Evolutionary conservation across 2,888 invertebrate genomes (phyloP).

Genomic region (Dugesia japonica): DNA sequence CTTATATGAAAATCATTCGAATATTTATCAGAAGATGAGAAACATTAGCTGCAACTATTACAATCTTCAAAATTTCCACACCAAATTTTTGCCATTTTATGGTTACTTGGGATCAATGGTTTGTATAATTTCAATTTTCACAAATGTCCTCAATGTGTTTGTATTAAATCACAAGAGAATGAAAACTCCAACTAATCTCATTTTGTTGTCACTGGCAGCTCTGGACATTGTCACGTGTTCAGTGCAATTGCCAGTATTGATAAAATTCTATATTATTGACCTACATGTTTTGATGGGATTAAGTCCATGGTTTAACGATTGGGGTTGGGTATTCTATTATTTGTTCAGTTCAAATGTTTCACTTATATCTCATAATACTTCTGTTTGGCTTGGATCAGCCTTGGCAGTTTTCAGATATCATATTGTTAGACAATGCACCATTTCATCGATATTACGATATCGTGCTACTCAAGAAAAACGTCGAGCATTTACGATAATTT

Average conservation of each 20-base stretch:
- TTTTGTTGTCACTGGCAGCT: neutral
- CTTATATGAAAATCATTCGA: neutral
- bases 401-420: neutral
- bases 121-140: neutral
- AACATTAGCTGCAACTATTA: neutral
- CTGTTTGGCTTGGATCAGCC: neutral
- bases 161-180: neutral
- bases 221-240: neutral
- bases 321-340: conserved; percentile 16
- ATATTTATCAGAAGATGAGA: neutral
- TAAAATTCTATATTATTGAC: neutral
- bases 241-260: neutral
- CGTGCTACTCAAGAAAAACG: neutral
- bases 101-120: neutral
- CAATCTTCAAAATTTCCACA: neutral
- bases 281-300: neutral
- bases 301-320: neutral
- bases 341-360: neutral
- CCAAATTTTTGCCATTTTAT: neutral
- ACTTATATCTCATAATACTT: neutral
- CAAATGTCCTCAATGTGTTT: neutral
- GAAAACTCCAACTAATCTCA: neutral
- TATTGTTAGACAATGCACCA: neutral
- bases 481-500: neutral
- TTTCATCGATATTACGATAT: neutral